Base-by-base conservation (phyloP, 2,888 invertebrate genomes). In the Tiphia femorata region DNA sequence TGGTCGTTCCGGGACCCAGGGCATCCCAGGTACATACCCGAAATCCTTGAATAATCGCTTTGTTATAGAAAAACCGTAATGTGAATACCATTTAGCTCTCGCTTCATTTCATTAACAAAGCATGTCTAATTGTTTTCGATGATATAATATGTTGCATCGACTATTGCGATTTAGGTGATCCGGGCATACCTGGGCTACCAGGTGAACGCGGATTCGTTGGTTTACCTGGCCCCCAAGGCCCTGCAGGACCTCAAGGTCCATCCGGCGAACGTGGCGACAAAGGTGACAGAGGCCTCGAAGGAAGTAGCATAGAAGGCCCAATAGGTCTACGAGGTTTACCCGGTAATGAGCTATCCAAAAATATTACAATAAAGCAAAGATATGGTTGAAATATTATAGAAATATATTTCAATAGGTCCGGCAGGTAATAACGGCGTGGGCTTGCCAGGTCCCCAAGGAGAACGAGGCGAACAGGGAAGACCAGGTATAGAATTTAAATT, bases 381-480 rank as follows among this genome's bases (percentile, higher is more conserved):
- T 43, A n/a, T n/a, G n/a, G n/a, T 53, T 14, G 0, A 37, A 23
- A 43, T n/a, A 46, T 29, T 46, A 38, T 10, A 6, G 49, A 14
- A 7, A 23, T 12, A 37, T n/a, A 44, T 59, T 69, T 73, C 37
- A 79, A 46, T 27, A 83, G 92, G 93, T 20, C 87, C 88, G n/a
- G 86, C 89, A 6, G 95, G 95, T 2, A 86, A 87, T 30, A 88
- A 89, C 51, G 89, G 90, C 4, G 81, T 88, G 58, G 90, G 90
- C 16, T 59, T 85, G 20, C 87, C 88, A 14, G 95, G 95, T n/a
- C 86, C 91, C 76, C 86, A 88, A 30, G 95, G 95, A 1, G 91
- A 91, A 59, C 86, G 92, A 75, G 94, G 94, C 6, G 91, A 91
- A 70, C 84, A 90, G 3, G 94, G 94, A 42, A 84, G 89, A 81